These are phyloP conservation scores for Rhynchophorus ferrugineus DNA, from an alignment of 1,140 invertebrate genomes.

Conservation along the genomic window DNA sequence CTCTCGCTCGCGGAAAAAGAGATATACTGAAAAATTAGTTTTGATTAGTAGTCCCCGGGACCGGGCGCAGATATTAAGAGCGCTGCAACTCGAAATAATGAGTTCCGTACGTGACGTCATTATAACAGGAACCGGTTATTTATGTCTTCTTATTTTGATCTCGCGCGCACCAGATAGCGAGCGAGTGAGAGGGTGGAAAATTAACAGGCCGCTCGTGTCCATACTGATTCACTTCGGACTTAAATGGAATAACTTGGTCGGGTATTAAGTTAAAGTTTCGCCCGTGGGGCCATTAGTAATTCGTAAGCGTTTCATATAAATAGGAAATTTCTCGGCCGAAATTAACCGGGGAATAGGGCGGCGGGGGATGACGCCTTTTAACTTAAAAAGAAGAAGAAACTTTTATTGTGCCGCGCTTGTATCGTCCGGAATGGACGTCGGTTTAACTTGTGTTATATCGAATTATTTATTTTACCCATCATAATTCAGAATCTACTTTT, in stretches of 20 bases:
- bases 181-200: conserved; percentile 35
- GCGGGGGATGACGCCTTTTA: neutral
- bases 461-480: too few relatives aligned
- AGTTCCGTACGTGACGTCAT: conserved; percentile 44
- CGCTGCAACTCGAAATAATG: conserved; percentile 41
- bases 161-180: conserved; percentile 14
- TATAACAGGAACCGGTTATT: conserved; percentile 42
- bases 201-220: conserved; percentile 39
- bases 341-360: conserved; percentile 21
- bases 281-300: conserved; percentile 14
- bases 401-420: conserved; percentile 6
- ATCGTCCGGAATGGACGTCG: too few relatives aligned
- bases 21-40: conserved; percentile 21
- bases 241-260: conserved; percentile 33
- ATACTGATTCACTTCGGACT: conserved; percentile 35
- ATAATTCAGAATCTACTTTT: too few relatives aligned
- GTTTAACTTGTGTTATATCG: too few relatives aligned
- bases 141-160: conserved; percentile 40
- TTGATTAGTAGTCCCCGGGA: conserved; percentile 36
- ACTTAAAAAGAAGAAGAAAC: conserved; percentile 6
- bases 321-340: conserved; percentile 23
- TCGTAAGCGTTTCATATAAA: conserved; percentile 24
- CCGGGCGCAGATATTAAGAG: conserved; percentile 37
- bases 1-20: too few relatives aligned
- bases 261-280: conserved; percentile 22